A percentile compares a stretch with the other conserved stretches of the same genome.
These are phyloP conservation scores for Siphlonurus alternatus DNA, from an alignment of 2,888 invertebrate genomes.

Conservation along the genomic window DNA sequence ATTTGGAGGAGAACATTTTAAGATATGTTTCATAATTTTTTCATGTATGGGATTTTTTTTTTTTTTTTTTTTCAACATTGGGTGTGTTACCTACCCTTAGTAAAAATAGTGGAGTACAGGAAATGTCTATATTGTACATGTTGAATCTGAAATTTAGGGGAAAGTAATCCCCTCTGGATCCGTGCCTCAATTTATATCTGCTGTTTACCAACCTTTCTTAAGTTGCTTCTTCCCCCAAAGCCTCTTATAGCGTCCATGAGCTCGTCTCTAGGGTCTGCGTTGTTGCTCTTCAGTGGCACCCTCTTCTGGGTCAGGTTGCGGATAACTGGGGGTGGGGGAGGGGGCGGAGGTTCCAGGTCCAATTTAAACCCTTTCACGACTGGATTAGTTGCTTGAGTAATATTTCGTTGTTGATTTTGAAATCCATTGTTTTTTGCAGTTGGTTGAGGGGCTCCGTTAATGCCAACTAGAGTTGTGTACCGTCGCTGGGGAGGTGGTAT, in stretches of 20 bases:
- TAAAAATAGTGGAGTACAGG: no score
- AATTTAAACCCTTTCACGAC: constrained; percentile 8
- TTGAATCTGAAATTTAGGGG: no score
- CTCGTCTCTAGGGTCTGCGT: constrained; percentile 41
- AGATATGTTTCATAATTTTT: no score
- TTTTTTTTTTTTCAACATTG: no score
- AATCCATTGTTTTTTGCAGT: neutral
- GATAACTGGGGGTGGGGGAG: constrained; percentile 13
- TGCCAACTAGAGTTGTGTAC: constrained; percentile 13
- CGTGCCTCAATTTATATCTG: no score
- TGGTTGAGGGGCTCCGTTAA: constrained; percentile 7
- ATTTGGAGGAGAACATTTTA: no score
- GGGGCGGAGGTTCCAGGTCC: constrained; percentile 12
- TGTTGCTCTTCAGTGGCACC: constrained; percentile 8
- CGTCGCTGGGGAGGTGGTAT: neutral
- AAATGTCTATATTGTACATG: no score
- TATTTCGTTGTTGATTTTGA: neutral
- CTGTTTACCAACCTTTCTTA: constrained; percentile 6
- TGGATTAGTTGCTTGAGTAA: neutral
- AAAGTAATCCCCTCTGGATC: no score
- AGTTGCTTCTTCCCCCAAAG: constrained; percentile 33
- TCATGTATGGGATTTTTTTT: no score
- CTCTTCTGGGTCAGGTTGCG: constrained; percentile 11
- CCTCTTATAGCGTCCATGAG: constrained; percentile 52
- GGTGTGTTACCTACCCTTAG: no score